Base-by-base conservation (phyloP, 2,888 invertebrate genomes). In the Sarcophaga caerulescens region DNA sequence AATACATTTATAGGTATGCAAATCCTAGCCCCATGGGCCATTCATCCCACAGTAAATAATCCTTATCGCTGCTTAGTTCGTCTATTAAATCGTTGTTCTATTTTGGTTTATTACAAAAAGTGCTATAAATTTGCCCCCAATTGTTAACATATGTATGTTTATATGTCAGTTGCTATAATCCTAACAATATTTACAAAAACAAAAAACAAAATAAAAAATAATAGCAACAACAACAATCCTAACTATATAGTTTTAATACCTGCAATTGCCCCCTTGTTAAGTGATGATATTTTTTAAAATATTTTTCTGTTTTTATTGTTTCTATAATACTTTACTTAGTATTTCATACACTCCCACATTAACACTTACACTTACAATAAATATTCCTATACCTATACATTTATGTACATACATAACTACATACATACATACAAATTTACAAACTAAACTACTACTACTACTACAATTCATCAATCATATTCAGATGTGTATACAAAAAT, bases 241-340 rank as follows among this genome's bases (percentile, higher is more conserved):
- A 76, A n/a, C 81, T 81, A 77, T 69, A 78, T 86, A 81, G 52
- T 71, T 86, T 84, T 78, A 71, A 78, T 86, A 86, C 86, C 86
- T 86, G 84, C 86, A 86, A 84, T 84, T 81, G 81, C 86, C 86
- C 86, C 85, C 86, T 84, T 86, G 86, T 86, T 81, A 77, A 65
- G 75, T 84, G 70, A 74, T 86, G 80, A 75, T 85, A 71, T 52
- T 52, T 52, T 21, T 60, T 2, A 1, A 10, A 35, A 35, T 35
- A 35, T 35, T 35, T 35, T 8, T 35, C 35, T 35, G 35, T 35
- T 8, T 35, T 35, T 35, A 35, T 35, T 35, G 5, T 25, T 74
- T 59, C 12, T 77, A 25, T 60, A 35, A 59, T 44, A 66, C 35
- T 66, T 71, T 70, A 71, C 71, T 35, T 66, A 59, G 45, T 80